These are phyloP conservation scores for Capitulum mitella DNA, from an alignment of 2,888 invertebrate species.

Conservation along the genomic window DNA sequence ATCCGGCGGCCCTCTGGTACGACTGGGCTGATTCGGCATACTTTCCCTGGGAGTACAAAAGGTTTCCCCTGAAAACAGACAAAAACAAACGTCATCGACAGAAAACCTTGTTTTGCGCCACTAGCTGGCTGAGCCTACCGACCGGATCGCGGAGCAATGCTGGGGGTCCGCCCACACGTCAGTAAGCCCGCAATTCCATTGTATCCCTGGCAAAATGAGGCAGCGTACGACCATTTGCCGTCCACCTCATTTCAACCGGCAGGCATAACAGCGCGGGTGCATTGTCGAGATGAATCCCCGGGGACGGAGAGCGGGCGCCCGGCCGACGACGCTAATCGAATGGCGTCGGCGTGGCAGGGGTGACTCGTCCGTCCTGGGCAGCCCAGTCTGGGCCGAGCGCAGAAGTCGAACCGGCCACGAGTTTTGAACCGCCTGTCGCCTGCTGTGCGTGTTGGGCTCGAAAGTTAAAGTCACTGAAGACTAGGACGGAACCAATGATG, in stretches of 20 bases:
- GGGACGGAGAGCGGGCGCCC: not conserved
- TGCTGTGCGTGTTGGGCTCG: too few species aligned
- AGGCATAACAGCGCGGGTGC: not conserved
- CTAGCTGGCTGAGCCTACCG: too few species aligned
- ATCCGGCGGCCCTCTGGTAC: conserved; percentile 84
- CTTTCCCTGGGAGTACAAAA: conserved; percentile 80
- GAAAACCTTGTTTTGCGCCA: too few species aligned
- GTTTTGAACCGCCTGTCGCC: too few species aligned
- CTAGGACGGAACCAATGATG: too few species aligned
- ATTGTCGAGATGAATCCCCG: not conserved
- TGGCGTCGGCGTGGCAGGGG: not conserved
- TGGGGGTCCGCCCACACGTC: too few species aligned
- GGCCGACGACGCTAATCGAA: not conserved
- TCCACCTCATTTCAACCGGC: not conserved
- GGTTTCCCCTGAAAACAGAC: conserved; percentile 68
- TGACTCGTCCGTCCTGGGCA: too few species aligned
- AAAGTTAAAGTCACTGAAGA: too few species aligned
- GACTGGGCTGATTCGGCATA: conserved; percentile 81
- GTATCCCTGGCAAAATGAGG: not conserved
- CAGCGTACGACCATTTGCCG: not conserved
- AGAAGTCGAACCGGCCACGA: too few species aligned
- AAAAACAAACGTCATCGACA: too few species aligned
- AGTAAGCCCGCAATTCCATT: not conserved
- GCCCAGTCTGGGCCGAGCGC: too few species aligned
- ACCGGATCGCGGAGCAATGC: too few species aligned